Evolutionary conservation across 2,797 vertebrate genomes (phyloP).

Genomic region (Acanthurus tractus): DNA sequence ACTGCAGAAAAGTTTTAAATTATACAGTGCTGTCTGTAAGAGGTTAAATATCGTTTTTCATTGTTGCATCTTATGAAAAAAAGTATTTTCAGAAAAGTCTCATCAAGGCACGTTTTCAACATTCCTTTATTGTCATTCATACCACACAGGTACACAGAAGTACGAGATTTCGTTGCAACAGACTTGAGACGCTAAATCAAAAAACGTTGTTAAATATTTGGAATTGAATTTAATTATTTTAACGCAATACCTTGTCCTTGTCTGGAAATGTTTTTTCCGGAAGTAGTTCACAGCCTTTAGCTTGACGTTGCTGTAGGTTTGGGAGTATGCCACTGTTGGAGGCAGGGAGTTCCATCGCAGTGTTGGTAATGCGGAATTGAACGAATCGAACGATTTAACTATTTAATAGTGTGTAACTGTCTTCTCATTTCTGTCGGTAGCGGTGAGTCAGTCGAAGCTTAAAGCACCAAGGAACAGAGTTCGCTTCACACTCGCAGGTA

Average conservation of each 20-base stretch:
- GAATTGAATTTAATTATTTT: not conserved
- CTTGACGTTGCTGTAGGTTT: not conserved
- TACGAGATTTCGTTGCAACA: too few relatives aligned
- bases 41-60: not conserved
- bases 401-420: not conserved
- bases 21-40: too few relatives aligned
- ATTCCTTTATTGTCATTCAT: too few relatives aligned
- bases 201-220: not conserved
- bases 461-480: not conserved
- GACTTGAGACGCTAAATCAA: too few relatives aligned
- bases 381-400: too few relatives aligned
- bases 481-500: constrained; percentile 30
- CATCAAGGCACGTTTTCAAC: too few relatives aligned
- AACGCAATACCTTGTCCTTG: not conserved
- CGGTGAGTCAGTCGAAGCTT: not conserved
- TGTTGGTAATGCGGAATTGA: too few relatives aligned
- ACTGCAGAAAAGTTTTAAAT: not conserved
- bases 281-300: not conserved
- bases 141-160: too few relatives aligned
- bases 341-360: accelerated
- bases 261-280: not conserved
- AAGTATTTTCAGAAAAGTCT: not conserved
- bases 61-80: not conserved
- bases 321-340: not conserved
- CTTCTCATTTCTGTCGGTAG: accelerated